These are phyloP conservation scores for Corvus hawaiiensis DNA, from an alignment of 2,113 vertebrate species.

Conservation along the genomic window DNA sequence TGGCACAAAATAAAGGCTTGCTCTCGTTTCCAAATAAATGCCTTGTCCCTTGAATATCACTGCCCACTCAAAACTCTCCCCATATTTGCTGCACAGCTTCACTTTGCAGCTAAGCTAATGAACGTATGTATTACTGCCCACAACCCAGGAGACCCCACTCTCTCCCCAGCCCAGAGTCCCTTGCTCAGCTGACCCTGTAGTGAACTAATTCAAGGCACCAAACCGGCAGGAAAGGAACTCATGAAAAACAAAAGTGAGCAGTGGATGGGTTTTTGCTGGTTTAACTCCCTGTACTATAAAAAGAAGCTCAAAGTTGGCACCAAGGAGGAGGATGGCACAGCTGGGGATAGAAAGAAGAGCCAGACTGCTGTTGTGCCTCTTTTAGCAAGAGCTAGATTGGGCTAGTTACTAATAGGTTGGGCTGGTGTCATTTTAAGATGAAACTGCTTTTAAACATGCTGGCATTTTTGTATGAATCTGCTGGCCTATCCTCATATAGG, in stretches of 20 bases:
- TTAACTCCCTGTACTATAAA: neutral
- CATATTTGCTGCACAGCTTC: accelerated
- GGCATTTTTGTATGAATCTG: neutral
- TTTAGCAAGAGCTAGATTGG: neutral
- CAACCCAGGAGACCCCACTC: accelerated
- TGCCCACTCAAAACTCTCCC: neutral
- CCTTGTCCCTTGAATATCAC: neutral
- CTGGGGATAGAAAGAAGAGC: neutral
- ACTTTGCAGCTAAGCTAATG: neutral
- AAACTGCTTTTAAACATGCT: neutral
- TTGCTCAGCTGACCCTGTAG: neutral
- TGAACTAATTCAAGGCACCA: neutral
- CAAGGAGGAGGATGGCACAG: neutral
- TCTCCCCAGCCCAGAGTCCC: neutral
- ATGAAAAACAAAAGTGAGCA: neutral
- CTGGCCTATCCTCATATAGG: neutral
- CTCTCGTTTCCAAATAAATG: neutral
- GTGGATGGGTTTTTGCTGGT: neutral
- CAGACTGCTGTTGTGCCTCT: neutral
- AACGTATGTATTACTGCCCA: neutral
- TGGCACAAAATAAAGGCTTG: neutral
- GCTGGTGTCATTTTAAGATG: neutral
- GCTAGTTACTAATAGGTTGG: neutral
- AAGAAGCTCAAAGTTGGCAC: neutral
- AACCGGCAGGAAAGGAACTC: neutral